phyloP scores from a whole-genome alignment of 2,113 vertebrate species.

The Numida meleagris region DNA sequence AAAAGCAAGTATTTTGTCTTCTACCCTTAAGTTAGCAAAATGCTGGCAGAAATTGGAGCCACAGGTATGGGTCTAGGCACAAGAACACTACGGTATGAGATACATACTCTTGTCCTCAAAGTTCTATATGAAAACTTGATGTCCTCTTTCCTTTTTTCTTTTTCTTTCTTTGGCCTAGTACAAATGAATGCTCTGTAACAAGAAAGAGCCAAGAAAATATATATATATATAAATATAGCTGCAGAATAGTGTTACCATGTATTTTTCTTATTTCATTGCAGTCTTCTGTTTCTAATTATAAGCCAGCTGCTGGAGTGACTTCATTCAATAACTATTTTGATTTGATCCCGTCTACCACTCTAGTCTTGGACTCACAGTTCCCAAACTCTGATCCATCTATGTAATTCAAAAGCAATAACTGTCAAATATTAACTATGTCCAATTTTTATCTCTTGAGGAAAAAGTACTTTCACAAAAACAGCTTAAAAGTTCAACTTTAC shows the following conservation, averaged over 20 bases:
- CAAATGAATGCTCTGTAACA: background rate
- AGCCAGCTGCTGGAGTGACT: conserved; percentile 58
- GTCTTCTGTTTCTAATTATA: conserved; percentile 67
- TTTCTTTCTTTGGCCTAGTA: background rate
- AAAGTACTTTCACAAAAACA: background rate
- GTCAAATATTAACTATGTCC: background rate
- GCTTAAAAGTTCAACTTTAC: background rate
- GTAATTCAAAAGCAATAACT: conserved; percentile 1
- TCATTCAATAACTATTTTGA: conserved; percentile 60
- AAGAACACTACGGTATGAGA: too few relatives aligned
- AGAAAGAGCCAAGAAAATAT: conserved; percentile 33
- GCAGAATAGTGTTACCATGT: conserved; percentile 24
- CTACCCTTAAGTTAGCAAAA: background rate
- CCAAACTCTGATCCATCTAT: background rate
- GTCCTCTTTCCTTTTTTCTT: too few relatives aligned
- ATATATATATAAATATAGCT: conserved; percentile 26
- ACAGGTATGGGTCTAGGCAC: too few relatives aligned
- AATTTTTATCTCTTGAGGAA: background rate
- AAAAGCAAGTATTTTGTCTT: background rate
- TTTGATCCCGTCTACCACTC: conserved; percentile 23
- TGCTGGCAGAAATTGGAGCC: too few relatives aligned
- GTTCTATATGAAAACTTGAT: too few relatives aligned
- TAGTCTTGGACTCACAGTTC: background rate
- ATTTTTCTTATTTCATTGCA: conserved; percentile 50
- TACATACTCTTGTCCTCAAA: too few relatives aligned